phyloP scores from a whole-genome alignment of 1,140 invertebrate genomes.

The Drosophila tristis region DNA sequence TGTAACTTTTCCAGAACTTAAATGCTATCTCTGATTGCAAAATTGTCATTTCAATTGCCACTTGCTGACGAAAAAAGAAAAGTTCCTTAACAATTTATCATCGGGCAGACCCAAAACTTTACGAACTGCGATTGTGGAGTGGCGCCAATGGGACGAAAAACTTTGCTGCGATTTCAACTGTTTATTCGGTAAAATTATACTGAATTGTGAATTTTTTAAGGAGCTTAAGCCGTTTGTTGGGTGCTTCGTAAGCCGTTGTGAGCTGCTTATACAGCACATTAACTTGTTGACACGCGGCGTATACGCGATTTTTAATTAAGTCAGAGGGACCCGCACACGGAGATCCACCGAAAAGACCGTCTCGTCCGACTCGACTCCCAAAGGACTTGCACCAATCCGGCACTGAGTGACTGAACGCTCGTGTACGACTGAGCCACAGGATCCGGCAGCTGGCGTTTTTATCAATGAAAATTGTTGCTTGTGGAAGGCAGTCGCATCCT shows the following conservation, averaged over 20 bases:
- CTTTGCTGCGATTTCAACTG: conserved; percentile 17
- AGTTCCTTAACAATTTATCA: conserved; percentile 37
- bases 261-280: neutral
- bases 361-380: conserved; percentile 1
- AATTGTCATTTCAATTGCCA: conserved; percentile 5
- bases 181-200: conserved; percentile 20
- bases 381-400: conserved; percentile 3
- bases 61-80: conserved; percentile 10
- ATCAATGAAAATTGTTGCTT: conserved; percentile 80
- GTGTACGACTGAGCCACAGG: conserved; percentile 67
- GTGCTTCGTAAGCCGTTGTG: conserved; percentile 13
- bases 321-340: neutral
- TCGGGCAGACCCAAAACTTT: conserved; percentile 35
- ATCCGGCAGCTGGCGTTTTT: conserved; percentile 67
- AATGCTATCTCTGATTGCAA: conserved; percentile 2
- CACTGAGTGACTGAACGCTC: conserved; percentile 58
- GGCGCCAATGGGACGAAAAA: conserved; percentile 24
- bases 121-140: conserved; percentile 1
- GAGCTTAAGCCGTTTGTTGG: conserved; percentile 10
- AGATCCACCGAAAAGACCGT: conserved; percentile 8
- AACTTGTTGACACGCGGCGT: conserved; percentile 35
- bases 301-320: conserved; percentile 50
- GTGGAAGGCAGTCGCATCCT: conserved; percentile 30
- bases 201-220: conserved; percentile 1
- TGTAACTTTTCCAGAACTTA: conserved; percentile 9